Conservation (phyloP, 2,888 invertebrate genomes). For the Drosophila buzzatii region DNA sequence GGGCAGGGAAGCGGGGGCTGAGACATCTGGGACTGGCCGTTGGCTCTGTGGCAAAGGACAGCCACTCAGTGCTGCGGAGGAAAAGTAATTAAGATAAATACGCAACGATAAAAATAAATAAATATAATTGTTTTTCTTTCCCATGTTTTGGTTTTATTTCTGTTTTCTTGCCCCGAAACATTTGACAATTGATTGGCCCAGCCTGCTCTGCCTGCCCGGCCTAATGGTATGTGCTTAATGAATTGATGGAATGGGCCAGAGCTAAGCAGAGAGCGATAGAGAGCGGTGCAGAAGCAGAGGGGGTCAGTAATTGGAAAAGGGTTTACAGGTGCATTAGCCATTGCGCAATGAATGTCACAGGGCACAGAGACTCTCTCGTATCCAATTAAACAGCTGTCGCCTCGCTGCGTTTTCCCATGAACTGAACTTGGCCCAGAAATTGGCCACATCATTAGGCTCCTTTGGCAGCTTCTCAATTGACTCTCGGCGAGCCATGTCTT, state of each 20-base stretch:
- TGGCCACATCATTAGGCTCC: conserved; percentile 31
- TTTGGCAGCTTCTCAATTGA: conserved; percentile 35
- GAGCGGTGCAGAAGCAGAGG: not conserved
- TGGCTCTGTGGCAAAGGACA: conserved; percentile 25
- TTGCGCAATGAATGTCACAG: conserved; percentile 31
- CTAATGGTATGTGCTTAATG: conserved; percentile 77
- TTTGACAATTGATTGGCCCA: conserved; percentile 70
- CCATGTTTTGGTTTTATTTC: conserved; percentile 31
- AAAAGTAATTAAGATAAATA: conserved; percentile 81
- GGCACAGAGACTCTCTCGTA: not conserved
- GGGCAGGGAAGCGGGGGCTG: not conserved
- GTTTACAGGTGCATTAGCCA: conserved; percentile 34
- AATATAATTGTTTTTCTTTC: conserved; percentile 73
- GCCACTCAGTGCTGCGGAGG: conserved; percentile 69
- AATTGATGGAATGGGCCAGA: conserved; percentile 40
- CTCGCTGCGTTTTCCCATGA: conserved; percentile 9
- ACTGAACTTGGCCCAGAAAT: not conserved
- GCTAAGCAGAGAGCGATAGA: too few relatives aligned
- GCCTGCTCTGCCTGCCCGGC: conserved; percentile 19
- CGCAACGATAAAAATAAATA: conserved; percentile 76
- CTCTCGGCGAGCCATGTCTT: not conserved
- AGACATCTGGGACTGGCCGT: not conserved
- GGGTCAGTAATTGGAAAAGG: conserved; percentile 23
- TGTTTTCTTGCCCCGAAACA: conserved; percentile 24
- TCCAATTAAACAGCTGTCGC: not conserved